Conservation (phyloP, 2,113 vertebrate species). For the Hypomesus transpacificus region DNA sequence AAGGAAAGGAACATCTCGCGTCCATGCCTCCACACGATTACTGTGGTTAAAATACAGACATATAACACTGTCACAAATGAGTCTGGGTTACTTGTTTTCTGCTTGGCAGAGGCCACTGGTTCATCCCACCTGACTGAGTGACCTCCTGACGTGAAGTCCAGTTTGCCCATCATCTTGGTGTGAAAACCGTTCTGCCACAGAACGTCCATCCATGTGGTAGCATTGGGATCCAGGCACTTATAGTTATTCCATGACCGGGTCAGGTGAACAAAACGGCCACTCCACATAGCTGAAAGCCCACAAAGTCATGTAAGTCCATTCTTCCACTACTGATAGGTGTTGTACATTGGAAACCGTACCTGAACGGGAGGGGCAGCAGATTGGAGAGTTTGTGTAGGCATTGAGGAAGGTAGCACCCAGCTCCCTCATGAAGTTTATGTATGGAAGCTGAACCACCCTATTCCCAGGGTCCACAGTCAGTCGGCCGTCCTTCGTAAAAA, state of each 20-base stretch:
- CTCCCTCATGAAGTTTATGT: conserved; percentile 78
- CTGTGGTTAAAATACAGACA: conserved; percentile 59
- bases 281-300: conserved; percentile 87
- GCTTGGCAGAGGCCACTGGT: too few species aligned
- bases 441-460: conserved; percentile 82
- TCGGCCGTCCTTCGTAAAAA: conserved; percentile 85
- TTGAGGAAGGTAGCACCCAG: conserved; percentile 83
- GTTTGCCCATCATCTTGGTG: conserved; percentile 83
- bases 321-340: background rate
- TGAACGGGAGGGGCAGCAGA: conserved; percentile 96
- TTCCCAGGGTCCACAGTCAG: conserved; percentile 83
- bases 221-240: conserved; percentile 84
- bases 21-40: conserved; percentile 97
- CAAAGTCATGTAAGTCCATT: conserved; percentile 1
- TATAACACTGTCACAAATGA: background rate
- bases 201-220: conserved; percentile 92
- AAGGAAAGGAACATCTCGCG: conserved; percentile 85
- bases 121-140: conserved; percentile 89
- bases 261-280: conserved; percentile 89
- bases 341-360: conserved; percentile 64
- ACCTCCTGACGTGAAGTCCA: conserved; percentile 89
- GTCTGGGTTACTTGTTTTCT: too few species aligned
- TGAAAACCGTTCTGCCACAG: conserved; percentile 81
- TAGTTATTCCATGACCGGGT: conserved; percentile 98
- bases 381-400: conserved; percentile 93